Evolutionary conservation across 1,140 invertebrate species (phyloP), one percentile per base, ranked within the genome.

Genomic region (Wiebesia pumilae): DNA sequence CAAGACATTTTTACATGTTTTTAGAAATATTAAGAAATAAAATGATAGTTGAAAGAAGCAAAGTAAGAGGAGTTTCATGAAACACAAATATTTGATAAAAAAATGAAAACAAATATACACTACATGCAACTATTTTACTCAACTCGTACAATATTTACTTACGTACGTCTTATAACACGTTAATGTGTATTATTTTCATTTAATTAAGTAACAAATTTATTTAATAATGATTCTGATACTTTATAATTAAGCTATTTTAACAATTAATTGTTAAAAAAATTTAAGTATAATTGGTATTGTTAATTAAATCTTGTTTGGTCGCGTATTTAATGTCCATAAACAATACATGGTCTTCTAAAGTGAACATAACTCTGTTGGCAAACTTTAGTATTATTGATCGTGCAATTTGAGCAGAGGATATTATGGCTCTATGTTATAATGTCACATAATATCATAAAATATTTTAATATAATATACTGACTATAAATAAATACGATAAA

Each of bases 301-400:
- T 69, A 14, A 69, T 69, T 12, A 69, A 69, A 69, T 33, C 4
- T 16, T 35, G 65, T 33, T 65, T n/a, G 12, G 2, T 54, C 9
- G 12, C 16, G 16, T 33, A 69, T 14, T 2, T 35, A 69, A 69
- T 69, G 10, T 1, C 2, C n/a, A 16, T 12, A 69, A 10, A 69
- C 14, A 69, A 69, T 69, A 69, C 4, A 69, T 33, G 3, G n/a
- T 27, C 7, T 35, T 75, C 30, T 6, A 38, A 69, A 43, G 58
- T 30, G 69, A 82, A 71, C 38, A 43, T 43, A 27, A 43, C 65
- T 81, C 80, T 71, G 21, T 43, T 82, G 43, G 40, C 65, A 4
- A 54, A 58, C 38, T 30, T 19, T 69, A 58, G 27, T 73, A 83
- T 73, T 83, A 83, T 83, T 83, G 69, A 83, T 83, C 81, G 24